phyloP scores from a whole-genome alignment of 2,797 vertebrate genomes.

The Poeciliopsis infans region DNA sequence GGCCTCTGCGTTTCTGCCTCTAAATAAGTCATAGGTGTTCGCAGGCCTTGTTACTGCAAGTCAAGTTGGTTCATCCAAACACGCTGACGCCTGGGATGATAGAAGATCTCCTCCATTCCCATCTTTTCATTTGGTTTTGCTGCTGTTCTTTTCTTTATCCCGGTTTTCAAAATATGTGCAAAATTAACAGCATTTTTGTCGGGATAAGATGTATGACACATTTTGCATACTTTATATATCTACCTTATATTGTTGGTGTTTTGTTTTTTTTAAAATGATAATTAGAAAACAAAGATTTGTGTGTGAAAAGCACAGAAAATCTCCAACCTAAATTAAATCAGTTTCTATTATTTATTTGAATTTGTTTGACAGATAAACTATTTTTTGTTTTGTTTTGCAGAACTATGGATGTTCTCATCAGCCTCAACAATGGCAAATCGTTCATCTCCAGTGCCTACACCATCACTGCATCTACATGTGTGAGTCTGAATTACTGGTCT shows the following conservation, averaged over 20 bases:
- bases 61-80: slow-evolving; percentile 37
- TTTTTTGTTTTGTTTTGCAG: slow-evolving; percentile 64
- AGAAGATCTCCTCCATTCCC: slow-evolving; percentile 26
- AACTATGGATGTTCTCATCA: slow-evolving; percentile 91
- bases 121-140: slow-evolving; percentile 3
- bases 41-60: slow-evolving; percentile 49
- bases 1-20: slow-evolving; percentile 45
- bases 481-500: slow-evolving; percentile 74
- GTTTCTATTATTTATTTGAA: background rate
- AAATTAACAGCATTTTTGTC: background rate
- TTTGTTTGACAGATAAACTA: background rate
- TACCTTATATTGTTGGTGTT: background rate
- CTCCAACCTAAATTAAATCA: background rate
- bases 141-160: slow-evolving; percentile 18
- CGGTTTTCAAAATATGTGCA: background rate
- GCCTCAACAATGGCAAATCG: slow-evolving; percentile 88
- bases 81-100: slow-evolving; percentile 24
- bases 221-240: background rate
- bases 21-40: slow-evolving; percentile 73
- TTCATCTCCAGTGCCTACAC: slow-evolving; percentile 85
- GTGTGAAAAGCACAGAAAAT: background rate
- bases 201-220: too few species aligned
- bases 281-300: background rate
- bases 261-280: too few species aligned
- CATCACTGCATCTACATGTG: slow-evolving; percentile 91